phyloP scores from a whole-genome alignment of 1,140 invertebrate genomes.

The Apis laboriosa region DNA sequence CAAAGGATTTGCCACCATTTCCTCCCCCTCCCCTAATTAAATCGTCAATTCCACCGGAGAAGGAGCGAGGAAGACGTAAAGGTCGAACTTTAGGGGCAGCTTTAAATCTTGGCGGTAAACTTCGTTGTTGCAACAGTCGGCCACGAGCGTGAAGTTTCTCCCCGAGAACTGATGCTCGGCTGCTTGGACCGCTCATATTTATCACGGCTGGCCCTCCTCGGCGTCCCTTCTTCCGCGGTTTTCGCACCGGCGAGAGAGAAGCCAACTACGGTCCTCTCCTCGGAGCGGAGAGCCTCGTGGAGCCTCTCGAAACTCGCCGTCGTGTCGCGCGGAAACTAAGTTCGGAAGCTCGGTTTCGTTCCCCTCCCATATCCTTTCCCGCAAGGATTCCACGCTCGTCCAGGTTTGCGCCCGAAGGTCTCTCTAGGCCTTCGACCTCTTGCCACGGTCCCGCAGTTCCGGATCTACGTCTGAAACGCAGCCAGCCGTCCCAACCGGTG shows the following conservation, averaged over 20 bases:
- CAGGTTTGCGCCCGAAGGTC: conserved; percentile 26
- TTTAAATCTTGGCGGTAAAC: conserved; percentile 62
- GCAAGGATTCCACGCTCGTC: conserved; percentile 56
- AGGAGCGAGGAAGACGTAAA: neutral
- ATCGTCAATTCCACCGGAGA: conserved; percentile 62
- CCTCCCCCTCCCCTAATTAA: conserved; percentile 63
- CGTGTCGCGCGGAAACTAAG: conserved; percentile 76
- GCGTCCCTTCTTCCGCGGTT: conserved; percentile 58
- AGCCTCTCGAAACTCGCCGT: conserved; percentile 71
- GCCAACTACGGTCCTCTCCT: conserved; percentile 33
- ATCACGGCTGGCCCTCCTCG: conserved; percentile 59
- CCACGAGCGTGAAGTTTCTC: conserved; percentile 47
- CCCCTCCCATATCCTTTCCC: conserved; percentile 37
- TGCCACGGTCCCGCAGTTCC: conserved; percentile 51
- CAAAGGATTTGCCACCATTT: neutral
- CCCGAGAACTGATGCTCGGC: conserved; percentile 70
- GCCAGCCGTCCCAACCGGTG: conserved; percentile 64
- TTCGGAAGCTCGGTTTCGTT: conserved; percentile 62
- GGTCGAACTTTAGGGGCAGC: conserved; percentile 42
- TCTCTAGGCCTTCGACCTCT: conserved; percentile 45
- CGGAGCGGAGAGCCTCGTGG: conserved; percentile 38
- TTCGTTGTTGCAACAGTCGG: conserved; percentile 64
- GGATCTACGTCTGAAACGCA: conserved; percentile 54
- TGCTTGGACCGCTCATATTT: conserved; percentile 75
- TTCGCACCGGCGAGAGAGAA: conserved; percentile 55